A percentile compares a stretch with the other conserved stretches of the same genome.
phyloP scores from a whole-genome alignment of 2,113 vertebrate species.

The Asarcornis scutulata region DNA sequence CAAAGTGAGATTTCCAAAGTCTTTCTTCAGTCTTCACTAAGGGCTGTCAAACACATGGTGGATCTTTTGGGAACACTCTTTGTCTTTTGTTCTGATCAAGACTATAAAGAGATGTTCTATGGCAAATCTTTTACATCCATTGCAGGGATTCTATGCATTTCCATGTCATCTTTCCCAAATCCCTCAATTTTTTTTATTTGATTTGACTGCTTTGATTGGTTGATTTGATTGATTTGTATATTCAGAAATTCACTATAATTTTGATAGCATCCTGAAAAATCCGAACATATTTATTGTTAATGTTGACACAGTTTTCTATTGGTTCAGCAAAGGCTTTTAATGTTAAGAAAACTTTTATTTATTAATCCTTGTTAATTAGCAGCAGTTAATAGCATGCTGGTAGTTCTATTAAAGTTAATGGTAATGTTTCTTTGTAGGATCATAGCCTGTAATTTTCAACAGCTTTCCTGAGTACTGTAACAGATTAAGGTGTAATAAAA shows the following conservation, averaged over 20 bases:
- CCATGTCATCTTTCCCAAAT: not conserved
- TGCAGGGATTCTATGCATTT: not conserved
- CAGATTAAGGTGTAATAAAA: not conserved
- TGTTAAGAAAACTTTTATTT: not conserved
- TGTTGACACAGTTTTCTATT: not conserved
- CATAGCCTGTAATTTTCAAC: not conserved
- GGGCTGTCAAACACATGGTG: slow-evolving; percentile 50
- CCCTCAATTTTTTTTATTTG: not conserved
- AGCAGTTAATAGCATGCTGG: not conserved
- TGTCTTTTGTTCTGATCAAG: slow-evolving; percentile 24
- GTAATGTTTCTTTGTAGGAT: not conserved
- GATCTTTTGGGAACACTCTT: not conserved
- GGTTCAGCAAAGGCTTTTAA: not conserved
- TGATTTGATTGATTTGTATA: not conserved
- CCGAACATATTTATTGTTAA: not conserved
- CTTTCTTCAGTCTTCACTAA: not conserved
- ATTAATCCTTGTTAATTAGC: not conserved
- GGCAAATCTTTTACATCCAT: not conserved
- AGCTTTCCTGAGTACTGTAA: not conserved
- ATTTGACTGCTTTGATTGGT: not conserved
- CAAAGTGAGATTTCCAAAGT: not conserved
- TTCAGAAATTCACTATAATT: not conserved
- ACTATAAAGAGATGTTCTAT: not conserved
- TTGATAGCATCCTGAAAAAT: not conserved
- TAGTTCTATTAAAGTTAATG: not conserved